Evolutionary conservation across 2,888 invertebrate species (phyloP).

Genomic region (Bugulina stolonifera): DNA sequence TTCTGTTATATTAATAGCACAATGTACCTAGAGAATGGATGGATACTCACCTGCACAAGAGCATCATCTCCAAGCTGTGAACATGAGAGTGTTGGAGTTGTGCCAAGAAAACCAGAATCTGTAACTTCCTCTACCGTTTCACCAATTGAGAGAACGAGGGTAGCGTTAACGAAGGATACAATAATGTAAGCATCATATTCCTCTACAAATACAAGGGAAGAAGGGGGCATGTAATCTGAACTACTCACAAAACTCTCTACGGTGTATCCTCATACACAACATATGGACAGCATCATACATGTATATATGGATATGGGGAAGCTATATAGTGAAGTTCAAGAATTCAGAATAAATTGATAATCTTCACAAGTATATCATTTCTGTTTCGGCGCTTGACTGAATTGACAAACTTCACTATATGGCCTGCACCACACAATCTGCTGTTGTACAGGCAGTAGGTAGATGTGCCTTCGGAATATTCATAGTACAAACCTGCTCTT

Average conservation of each 20-base stretch:
- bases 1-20: no score
- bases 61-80: slow-evolving; percentile 96
- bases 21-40: no score
- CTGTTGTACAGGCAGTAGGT: no score
- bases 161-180: slow-evolving; percentile 97
- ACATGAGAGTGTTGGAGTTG: slow-evolving; percentile 96
- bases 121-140: slow-evolving; percentile 99
- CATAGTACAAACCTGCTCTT: slow-evolving; percentile 13
- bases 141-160: slow-evolving; percentile 95
- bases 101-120: slow-evolving; percentile 97
- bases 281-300: not conserved
- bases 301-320: slow-evolving; percentile 27
- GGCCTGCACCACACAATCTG: no score
- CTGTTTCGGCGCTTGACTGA: no score
- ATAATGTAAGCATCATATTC: slow-evolving; percentile 99
- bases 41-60: slow-evolving; percentile 77
- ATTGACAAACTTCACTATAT: no score
- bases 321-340: no score
- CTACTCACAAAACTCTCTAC: no score
- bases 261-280: no score
- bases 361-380: no score
- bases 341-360: no score
- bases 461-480: no score
- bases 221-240: not conserved
- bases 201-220: slow-evolving; percentile 61